phyloP scores from a whole-genome alignment of 2,797 vertebrate genomes.

The Peromyscus nudipes region DNA sequence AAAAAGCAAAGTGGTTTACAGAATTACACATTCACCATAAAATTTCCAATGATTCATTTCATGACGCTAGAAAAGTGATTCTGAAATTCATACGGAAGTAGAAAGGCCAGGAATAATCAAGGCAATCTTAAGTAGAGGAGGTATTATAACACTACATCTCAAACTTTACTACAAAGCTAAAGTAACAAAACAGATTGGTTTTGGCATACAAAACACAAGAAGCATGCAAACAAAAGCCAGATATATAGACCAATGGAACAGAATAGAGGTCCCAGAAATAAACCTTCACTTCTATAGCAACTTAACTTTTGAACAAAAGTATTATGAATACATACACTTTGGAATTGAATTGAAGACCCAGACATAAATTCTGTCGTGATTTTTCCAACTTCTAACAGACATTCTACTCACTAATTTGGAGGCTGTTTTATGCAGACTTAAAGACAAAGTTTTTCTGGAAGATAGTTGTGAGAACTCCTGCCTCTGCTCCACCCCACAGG shows the following conservation, averaged over 20 bases:
- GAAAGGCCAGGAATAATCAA: not conserved
- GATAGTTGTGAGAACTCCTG: conserved; percentile 59
- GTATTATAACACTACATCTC: not conserved
- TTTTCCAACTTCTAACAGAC: conserved; percentile 51
- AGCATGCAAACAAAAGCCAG: not conserved
- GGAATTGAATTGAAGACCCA: not conserved
- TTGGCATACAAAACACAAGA: not conserved
- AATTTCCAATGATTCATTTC: not conserved
- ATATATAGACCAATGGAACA: not conserved
- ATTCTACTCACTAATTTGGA: not conserved
- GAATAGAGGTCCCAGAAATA: not conserved
- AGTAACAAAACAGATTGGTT: not conserved
- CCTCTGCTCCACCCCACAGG: conserved; percentile 36
- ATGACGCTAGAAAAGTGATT: not conserved
- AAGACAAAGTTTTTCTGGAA: conserved; percentile 41
- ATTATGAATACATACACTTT: not conserved
- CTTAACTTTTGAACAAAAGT: not conserved
- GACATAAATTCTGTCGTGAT: not conserved
- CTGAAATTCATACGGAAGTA: not conserved
- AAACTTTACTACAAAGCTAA: not conserved
- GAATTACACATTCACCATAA: not conserved
- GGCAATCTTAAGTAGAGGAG: not conserved
- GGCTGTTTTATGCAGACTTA: conserved; percentile 7
- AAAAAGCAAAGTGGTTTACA: not conserved
- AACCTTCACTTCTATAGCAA: not conserved